Evolutionary conservation across 2,888 invertebrate genomes (phyloP).

Genomic region (Heliothis peltigera): DNA sequence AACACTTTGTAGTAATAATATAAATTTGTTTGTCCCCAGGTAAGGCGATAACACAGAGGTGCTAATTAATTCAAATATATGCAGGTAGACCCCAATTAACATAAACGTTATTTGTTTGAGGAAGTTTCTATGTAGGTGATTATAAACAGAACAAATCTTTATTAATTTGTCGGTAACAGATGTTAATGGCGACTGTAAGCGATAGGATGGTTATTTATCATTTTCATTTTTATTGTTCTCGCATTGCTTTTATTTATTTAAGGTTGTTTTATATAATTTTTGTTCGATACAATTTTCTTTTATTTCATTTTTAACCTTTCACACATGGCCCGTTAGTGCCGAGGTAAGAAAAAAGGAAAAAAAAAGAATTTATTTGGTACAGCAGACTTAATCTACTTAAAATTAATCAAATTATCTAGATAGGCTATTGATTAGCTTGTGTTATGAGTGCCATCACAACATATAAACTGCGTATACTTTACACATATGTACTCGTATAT

Average conservation of each 20-base stretch:
- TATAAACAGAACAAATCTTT: slow-evolving; percentile 33
- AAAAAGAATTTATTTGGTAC: too few relatives aligned
- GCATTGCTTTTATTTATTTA: neutral
- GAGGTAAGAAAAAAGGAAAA: too few relatives aligned
- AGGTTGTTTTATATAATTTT: too few relatives aligned
- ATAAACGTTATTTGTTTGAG: slow-evolving; percentile 40
- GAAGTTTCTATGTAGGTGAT: slow-evolving; percentile 26
- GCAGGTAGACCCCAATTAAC: slow-evolving; percentile 53
- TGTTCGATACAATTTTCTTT: too few relatives aligned
- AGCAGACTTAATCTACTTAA: too few relatives aligned
- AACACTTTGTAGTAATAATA: slow-evolving; percentile 30
- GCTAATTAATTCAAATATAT: slow-evolving; percentile 57
- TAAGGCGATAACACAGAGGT: slow-evolving; percentile 34
- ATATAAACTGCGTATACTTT: too few relatives aligned
- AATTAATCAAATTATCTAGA: too few relatives aligned
- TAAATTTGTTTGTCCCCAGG: slow-evolving; percentile 56
- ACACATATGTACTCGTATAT: too few relatives aligned
- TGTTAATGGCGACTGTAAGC: neutral
- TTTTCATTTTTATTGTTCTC: neutral
- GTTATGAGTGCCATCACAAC: too few relatives aligned
- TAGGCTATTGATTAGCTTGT: too few relatives aligned
- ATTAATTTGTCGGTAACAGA: slow-evolving; percentile 15
- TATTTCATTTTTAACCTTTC: too few relatives aligned
- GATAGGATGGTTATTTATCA: neutral
- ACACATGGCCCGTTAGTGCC: too few relatives aligned